Evolutionary conservation across 1,140 invertebrate genomes (phyloP), one percentile per base, ranked within the genome.

Genomic region (Drosophila pseudoobscura): DNA sequence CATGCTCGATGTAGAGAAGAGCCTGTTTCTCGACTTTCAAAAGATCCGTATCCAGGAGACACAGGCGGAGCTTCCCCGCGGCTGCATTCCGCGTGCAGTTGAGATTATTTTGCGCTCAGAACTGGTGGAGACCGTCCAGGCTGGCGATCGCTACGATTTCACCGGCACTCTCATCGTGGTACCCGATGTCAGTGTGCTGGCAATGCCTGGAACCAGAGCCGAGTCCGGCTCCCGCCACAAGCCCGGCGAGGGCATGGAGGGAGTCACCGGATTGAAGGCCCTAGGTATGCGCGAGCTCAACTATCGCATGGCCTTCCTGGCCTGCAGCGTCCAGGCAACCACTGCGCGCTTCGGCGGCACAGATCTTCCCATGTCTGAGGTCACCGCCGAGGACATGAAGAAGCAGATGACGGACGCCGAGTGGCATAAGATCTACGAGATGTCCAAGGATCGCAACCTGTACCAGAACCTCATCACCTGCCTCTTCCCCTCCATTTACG

Each of bases 31-130:
- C 2, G 99, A 99, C 92, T 99, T 99, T 92, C 99, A 99, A 93
- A 99, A 99, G 94, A 95, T 99, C 6, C 94, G 98, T 72, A 98
- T 99, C 75, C 99, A 99, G 92, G 99, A 99, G 93, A 98, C 97
- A 1, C 99, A 99, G 92, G 95, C 97, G 11, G 99, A 99, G 92
- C 92, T 99, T 22, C 99, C 99, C 1, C 92, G 98, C 72, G 99
- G 99, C 24, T 97, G 97, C 87, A 99, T 99, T 82, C 99, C 99
- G 0, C 94, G 99, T 46, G 98, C 98, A 74, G 94, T 99, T 29
- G 99, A 99, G 93, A 94, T 99, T 26, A 96, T 99, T 77, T 92
- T 99, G n/a, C 93, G 99, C 87, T 98, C 97, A 6, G 99, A 99
- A 92, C 95, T 96, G 79, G 99, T 99, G 1, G 99, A 99, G 93